Base-by-base conservation (phyloP, 1,140 invertebrate species). In the Eriosoma lanigerum region DNA sequence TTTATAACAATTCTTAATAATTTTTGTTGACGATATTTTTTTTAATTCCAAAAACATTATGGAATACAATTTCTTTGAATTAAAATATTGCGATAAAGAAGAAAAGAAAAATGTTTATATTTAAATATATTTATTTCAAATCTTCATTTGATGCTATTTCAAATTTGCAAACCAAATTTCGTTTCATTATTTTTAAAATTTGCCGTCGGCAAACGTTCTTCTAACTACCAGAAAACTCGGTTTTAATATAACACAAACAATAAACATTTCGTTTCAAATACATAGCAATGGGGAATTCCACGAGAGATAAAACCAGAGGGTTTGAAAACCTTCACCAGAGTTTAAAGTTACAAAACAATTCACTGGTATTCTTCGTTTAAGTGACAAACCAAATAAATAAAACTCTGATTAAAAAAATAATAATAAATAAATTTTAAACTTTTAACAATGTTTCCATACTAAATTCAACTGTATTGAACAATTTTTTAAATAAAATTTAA, bases 121-220 rank as follows among this genome's bases (percentile, higher is more conserved):
- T 68, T 48, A 68, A 46, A 68, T 68, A 68, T 26, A 68, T 46
- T 68, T 26, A 44, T 68, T 26, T 68, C 1, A 68, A 68, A 68
- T 48, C 5, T 26, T 48, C 2, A 68, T 68, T 68, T 68, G 12
- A 26, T 48, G 26, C 21, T 1, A 26, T 24, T 68, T 24, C 48
- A 48, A 48, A 68, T 68, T 48, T 26, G 44, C 66, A 68, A 68
- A 26, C 21, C 66, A 68, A 68, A 68, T 68, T 46, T 68, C 5
- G 1, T 68, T 48, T 68, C 21, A 48, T 24, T 24, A 8, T 68
- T 68, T 46, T 48, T 9, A 15, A 44, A 66, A 66, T 48, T 32
- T 24, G n/a, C 21, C n/a, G 13, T 44, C 24, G 19, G 12, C 6
- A 44, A 46, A 46, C 21, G 38, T 46, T 24, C 13, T 26, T 48